Evolutionary conservation across 1,140 invertebrate species (phyloP).

Genomic region (Lordiphosa collinella): DNA sequence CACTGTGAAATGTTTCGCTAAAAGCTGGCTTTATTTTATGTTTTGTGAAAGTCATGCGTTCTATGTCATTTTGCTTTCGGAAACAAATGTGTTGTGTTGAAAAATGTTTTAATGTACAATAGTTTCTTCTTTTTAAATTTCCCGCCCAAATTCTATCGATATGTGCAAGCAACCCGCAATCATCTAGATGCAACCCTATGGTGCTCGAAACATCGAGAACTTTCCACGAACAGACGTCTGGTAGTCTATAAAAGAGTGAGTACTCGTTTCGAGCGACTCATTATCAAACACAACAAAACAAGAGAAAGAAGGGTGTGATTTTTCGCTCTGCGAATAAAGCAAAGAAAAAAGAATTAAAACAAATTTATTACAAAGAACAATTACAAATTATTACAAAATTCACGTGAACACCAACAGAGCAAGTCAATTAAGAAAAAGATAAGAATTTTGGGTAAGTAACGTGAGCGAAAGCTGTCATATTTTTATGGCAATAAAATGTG

Average conservation of each 20-base stretch:
- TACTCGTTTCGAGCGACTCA: neutral
- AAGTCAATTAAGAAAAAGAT: neutral
- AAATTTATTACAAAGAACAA: constrained; percentile 2
- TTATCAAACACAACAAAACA: constrained; percentile 33
- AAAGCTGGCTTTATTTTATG: too few species aligned
- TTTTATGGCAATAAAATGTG: neutral
- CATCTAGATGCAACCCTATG: constrained; percentile 50
- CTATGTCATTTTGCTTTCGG: too few species aligned
- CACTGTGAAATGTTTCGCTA: too few species aligned
- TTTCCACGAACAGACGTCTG: constrained; percentile 35
- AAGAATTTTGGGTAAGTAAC: neutral
- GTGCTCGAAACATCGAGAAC: constrained; percentile 56
- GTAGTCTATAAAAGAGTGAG: constrained; percentile 46
- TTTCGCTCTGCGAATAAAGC: constrained; percentile 14
- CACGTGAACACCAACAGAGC: constrained; percentile 8
- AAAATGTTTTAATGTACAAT: too few species aligned
- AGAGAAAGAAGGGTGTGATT: constrained; percentile 12
- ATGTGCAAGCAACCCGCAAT: neutral
- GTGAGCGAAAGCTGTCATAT: neutral
- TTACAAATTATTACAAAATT: constrained; percentile 15
- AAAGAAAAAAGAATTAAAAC: neutral
- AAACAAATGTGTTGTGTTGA: too few species aligned
- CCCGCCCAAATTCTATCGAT: neutral
- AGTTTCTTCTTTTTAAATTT: too few species aligned
- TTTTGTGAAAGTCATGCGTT: too few species aligned